Evolutionary conservation across 2,113 vertebrate genomes (phyloP), one percentile per base, ranked within the genome.

Genomic region (Scartelaos histophorus): DNA sequence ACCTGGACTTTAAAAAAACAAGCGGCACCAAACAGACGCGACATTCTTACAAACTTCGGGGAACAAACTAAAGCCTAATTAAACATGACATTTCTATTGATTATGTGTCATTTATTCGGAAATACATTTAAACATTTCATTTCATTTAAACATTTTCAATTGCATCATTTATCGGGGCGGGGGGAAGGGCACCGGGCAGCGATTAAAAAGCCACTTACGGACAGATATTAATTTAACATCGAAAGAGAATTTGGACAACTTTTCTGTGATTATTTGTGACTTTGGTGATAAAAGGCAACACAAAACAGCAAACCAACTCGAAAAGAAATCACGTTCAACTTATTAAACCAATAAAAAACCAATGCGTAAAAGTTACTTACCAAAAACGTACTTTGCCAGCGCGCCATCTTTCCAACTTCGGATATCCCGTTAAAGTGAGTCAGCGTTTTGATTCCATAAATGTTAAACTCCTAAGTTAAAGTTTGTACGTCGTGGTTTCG

Each of bases 41-140:
- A 81, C 75, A 75, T 79, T 75, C 61, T 12, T 3, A 13, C 2
- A 22, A 24, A 21, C 25, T 35, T 1, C 2, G 11, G n/a, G 17
- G 56, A 7, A n/a, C n/a, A n/a, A n/a, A n/a, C n/a, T n/a, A n/a
- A n/a, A n/a, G n/a, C n/a, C n/a, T n/a, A n/a, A n/a, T n/a, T n/a
- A n/a, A n/a, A n/a, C n/a, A n/a, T n/a, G n/a, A n/a, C n/a, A 43
- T 43, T 11, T 51, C 1, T 5, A 51, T 24, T 35, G 45, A 60
- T n/a, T 43, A 6, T 16, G 29, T 13, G 13, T 19, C 7, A 5
- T 19, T 43, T 43, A 43, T 19, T 51, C 47, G 19, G 47, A 51
- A 19, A 19, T 19, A 51, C 47, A 5, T 51, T 7, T 17, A 7
- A 6, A 51, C 19, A 51, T 19, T 19, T 51, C 47, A 51, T 7